Percentiles rank a stretch among this genome's conserved stretches.
These are phyloP conservation scores for Hemistola chrysoprasaria DNA, from an alignment of 2,888 invertebrate genomes.

Conservation along the genomic window DNA sequence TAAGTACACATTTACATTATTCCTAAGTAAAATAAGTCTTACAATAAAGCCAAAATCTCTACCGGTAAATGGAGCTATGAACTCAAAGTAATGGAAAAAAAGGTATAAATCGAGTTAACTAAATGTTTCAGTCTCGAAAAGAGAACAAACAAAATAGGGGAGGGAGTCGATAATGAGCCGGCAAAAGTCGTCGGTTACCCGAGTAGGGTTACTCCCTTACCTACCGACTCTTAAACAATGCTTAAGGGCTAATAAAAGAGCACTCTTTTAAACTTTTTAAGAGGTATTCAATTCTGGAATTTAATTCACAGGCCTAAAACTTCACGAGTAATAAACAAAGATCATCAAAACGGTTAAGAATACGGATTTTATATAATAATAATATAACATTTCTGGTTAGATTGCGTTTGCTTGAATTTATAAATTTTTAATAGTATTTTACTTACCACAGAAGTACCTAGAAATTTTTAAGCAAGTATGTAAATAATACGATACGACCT, in stretches of 20 bases:
- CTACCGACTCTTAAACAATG: slow-evolving; percentile 73
- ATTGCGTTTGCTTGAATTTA: no score
- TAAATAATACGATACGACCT: no score
- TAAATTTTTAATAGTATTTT: no score
- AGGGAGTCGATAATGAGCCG: slow-evolving; percentile 69
- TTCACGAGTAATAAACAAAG: slow-evolving; percentile 21
- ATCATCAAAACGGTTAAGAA: no score
- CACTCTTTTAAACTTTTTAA: slow-evolving; percentile 63
- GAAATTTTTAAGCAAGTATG: no score
- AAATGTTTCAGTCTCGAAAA: slow-evolving; percentile 47
- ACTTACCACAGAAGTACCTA: no score
- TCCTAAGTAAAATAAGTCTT: background rate
- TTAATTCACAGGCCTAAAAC: slow-evolving; percentile 38
- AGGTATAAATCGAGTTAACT: slow-evolving; percentile 47
- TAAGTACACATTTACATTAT: slow-evolving; percentile 6
- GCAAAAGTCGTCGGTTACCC: slow-evolving; percentile 59
- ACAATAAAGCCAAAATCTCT: background rate
- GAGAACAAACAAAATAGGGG: slow-evolving; percentile 58
- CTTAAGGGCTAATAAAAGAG: slow-evolving; percentile 74
- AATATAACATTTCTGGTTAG: no score
- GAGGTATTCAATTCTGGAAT: slow-evolving; percentile 36
- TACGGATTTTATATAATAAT: no score
- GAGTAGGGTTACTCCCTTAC: slow-evolving; percentile 58
- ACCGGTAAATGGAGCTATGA: slow-evolving; percentile 19
- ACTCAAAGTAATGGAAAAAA: slow-evolving; percentile 30